These are phyloP conservation scores for Monoplex corrugatus DNA, from an alignment of 2,888 invertebrate genomes.

Conservation along the genomic window DNA sequence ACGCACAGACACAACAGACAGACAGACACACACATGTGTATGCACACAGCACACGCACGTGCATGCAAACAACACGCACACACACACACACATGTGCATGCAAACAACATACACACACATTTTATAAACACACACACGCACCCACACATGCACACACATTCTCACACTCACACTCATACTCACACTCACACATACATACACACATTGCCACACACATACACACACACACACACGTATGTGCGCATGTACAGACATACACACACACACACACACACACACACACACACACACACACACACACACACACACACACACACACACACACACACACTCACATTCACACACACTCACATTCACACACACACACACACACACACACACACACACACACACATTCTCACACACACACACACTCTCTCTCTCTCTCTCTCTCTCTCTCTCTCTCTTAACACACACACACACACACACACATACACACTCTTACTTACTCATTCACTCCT, in stretches of 20 bases:
- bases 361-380: background rate
- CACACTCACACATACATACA: background rate
- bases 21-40: too few species aligned
- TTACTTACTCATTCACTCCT: background rate
- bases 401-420: background rate
- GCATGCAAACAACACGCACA: too few species aligned
- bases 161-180: background rate
- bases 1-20: too few species aligned
- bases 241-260: background rate
- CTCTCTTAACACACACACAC: background rate
- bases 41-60: too few species aligned
- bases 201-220: background rate
- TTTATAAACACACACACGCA: too few species aligned
- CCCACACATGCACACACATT: too few species aligned
- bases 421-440: background rate
- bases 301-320: background rate
- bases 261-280: background rate
- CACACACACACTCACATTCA: background rate
- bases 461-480: conserved; percentile 26
- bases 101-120: background rate
- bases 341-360: background rate
- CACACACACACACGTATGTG: background rate
- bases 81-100: background rate
- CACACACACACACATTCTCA: background rate
- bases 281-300: conserved; percentile 4